phyloP scores from a whole-genome alignment of 1,140 invertebrate species.

The Neodiprion lecontei region DNA sequence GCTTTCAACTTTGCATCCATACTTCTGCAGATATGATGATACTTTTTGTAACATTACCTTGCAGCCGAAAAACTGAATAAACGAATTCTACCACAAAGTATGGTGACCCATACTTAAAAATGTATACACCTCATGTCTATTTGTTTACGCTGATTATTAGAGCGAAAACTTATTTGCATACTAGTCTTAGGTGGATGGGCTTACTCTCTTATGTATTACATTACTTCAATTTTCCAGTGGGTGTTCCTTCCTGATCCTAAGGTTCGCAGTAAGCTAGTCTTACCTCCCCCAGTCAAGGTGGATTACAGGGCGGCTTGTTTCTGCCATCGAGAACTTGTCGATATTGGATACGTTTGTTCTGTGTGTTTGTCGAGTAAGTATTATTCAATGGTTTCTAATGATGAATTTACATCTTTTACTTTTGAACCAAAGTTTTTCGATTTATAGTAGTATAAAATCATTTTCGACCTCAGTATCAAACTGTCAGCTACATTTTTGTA shows the following conservation, averaged over 20 bases:
- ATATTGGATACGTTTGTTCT: slow-evolving; percentile 97
- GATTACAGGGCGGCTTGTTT: slow-evolving; percentile 98
- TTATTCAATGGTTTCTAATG: slow-evolving; percentile 3
- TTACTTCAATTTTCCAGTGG: slow-evolving; percentile 71
- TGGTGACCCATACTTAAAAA: no score
- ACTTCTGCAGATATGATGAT: no score
- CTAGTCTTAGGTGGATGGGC: no score
- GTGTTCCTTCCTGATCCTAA: slow-evolving; percentile 88
- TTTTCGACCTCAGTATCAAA: no score
- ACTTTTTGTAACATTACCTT: no score
- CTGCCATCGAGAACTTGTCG: slow-evolving; percentile 95
- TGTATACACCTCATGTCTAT: not conserved
- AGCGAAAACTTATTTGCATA: not conserved
- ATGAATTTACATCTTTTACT: slow-evolving; percentile 11
- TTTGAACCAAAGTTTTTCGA: not conserved
- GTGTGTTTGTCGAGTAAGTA: slow-evolving; percentile 93
- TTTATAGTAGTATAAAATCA: no score
- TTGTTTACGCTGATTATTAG: not conserved
- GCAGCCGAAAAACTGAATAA: no score
- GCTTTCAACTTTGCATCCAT: no score
- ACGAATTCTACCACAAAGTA: no score
- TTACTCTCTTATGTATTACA: no score
- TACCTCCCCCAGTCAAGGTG: slow-evolving; percentile 89
- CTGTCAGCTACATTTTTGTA: not conserved
- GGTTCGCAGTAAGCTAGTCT: slow-evolving; percentile 81